Conservation (phyloP, 2,113 vertebrate genomes). For the Seriola quinqueradiata region DNA sequence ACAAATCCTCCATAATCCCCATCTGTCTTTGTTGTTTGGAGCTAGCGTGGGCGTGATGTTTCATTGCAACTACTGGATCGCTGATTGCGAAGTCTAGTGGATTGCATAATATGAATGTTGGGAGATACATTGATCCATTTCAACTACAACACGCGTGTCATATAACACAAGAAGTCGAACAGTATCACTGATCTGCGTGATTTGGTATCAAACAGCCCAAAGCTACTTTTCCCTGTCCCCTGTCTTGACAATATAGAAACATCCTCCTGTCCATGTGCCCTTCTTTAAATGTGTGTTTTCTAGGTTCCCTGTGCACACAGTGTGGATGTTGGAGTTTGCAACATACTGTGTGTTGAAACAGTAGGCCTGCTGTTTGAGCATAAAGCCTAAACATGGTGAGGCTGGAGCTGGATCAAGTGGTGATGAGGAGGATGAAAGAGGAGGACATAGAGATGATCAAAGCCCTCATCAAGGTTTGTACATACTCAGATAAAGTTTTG, state of each 20-base stretch:
- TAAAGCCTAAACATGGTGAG: slow-evolving; percentile 77
- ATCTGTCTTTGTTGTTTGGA: slow-evolving; percentile 51
- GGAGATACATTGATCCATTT: slow-evolving; percentile 4
- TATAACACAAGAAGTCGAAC: no score
- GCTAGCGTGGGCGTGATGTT: slow-evolving; percentile 16
- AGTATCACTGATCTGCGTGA: background rate
- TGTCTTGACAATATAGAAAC: background rate
- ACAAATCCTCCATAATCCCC: slow-evolving; percentile 59
- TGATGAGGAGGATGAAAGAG: slow-evolving; percentile 84
- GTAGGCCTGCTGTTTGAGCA: slow-evolving; percentile 18
- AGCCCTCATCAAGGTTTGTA: slow-evolving; percentile 84
- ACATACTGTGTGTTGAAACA: background rate
- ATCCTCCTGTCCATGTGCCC: background rate
- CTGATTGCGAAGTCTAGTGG: background rate
- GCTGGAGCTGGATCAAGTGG: slow-evolving; percentile 83
- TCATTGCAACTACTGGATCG: background rate
- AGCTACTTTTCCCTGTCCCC: background rate
- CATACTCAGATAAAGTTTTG: background rate
- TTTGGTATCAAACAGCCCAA: background rate
- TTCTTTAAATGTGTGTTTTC: slow-evolving; percentile 18
- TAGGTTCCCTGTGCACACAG: slow-evolving; percentile 2
- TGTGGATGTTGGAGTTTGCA: slow-evolving; percentile 39
- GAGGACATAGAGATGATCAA: slow-evolving; percentile 85
- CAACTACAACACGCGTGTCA: background rate
- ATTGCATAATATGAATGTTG: background rate